These are phyloP conservation scores for Gymnothorax reevesii DNA, from an alignment of 2,797 vertebrate species.

Conservation along the genomic window DNA sequence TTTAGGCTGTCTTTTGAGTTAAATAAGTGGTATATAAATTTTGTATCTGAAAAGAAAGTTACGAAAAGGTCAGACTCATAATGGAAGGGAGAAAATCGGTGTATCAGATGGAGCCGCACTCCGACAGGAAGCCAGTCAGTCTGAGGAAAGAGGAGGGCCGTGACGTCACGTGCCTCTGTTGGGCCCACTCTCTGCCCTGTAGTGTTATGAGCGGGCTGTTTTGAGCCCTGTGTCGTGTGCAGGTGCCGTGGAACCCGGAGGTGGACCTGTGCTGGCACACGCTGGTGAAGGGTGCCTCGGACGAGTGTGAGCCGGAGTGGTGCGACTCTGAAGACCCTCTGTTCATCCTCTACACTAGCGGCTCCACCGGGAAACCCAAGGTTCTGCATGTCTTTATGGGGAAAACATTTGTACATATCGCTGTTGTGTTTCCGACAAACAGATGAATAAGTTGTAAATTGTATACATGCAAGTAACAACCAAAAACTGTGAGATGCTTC, in stretches of 20 bases:
- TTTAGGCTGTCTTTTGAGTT: not conserved
- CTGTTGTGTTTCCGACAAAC: too few species aligned
- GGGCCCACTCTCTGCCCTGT: not conserved
- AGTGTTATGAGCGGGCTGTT: not conserved
- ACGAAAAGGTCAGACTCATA: not conserved
- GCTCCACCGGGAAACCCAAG: constrained; percentile 96
- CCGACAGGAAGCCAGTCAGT: not conserved
- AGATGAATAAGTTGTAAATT: too few species aligned
- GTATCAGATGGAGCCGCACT: not conserved
- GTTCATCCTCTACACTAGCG: constrained; percentile 96
- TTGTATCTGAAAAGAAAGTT: not conserved
- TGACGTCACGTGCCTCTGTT: not conserved
- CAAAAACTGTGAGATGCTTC: too few species aligned
- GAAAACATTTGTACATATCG: too few species aligned
- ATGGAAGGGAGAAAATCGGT: not conserved
- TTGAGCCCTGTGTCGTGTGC: constrained; percentile 37
- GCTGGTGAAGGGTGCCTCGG: constrained; percentile 73
- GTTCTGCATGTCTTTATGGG: constrained; percentile 54
- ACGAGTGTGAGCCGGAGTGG: constrained; percentile 93
- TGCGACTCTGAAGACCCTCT: constrained; percentile 90
- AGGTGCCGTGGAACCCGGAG: constrained; percentile 87
- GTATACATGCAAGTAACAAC: too few species aligned
- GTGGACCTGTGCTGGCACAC: constrained; percentile 88
- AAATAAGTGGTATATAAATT: not conserved
- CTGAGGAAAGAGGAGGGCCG: not conserved